phyloP scores from a whole-genome alignment of 35 echinoderm and acorn worm genomes.

The Ptychodera flava region DNA sequence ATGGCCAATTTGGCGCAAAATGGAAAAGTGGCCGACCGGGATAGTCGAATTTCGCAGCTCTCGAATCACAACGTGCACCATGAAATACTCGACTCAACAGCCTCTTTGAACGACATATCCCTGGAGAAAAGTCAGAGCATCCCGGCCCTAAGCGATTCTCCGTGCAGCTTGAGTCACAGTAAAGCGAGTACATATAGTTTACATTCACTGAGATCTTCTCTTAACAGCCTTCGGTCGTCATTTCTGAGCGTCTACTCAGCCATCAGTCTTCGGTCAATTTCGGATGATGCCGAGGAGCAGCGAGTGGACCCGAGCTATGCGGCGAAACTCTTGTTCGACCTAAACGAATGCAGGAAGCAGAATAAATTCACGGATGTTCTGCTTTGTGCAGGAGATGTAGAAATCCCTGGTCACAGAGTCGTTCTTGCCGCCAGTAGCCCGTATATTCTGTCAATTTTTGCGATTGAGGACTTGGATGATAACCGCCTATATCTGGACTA shows the following conservation, averaged over 20 bases:
- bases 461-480: constrained; percentile 68
- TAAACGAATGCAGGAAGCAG: constrained; percentile 51
- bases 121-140: neutral
- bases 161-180: neutral
- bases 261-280: neutral
- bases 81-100: neutral
- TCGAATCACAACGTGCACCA: neutral
- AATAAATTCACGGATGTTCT: constrained; percentile 80
- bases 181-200: neutral
- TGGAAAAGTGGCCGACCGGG: neutral
- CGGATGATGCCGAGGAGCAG: neutral
- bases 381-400: constrained; percentile 55
- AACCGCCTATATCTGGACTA: neutral
- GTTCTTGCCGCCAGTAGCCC: constrained; percentile 81
- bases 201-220: neutral
- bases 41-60: neutral
- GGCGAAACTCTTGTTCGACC: constrained; percentile 75
- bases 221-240: neutral
- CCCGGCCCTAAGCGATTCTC: neutral
- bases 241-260: neutral
- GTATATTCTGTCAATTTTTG: constrained; percentile 71
- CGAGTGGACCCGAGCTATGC: constrained; percentile 82
- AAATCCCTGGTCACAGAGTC: constrained; percentile 79
- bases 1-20: neutral
- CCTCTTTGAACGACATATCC: neutral